Percentiles rank a stretch among this genome's conserved stretches.
phyloP scores from a whole-genome alignment of 2,888 invertebrate genomes.

The Habrosyne pyritoides region DNA sequence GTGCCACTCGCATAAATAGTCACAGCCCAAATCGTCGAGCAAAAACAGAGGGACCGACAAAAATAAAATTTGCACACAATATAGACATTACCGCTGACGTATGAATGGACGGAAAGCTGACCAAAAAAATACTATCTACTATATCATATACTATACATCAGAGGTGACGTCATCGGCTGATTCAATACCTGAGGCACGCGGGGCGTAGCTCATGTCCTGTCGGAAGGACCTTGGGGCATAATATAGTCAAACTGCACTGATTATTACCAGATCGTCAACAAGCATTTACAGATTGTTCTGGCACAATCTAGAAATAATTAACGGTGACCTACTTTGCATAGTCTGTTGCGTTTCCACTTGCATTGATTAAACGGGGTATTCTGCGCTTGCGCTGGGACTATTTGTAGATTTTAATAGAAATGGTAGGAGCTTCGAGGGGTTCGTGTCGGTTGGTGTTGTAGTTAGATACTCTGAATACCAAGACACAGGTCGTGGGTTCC shows the following conservation, averaged over 20 bases:
- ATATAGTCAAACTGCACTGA: slow-evolving; percentile 37
- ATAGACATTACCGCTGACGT: slow-evolving; percentile 38
- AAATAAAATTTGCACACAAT: slow-evolving; percentile 63
- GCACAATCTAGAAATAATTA: neutral
- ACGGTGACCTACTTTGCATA: neutral
- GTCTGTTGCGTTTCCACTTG: neutral
- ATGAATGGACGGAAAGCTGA: slow-evolving; percentile 72
- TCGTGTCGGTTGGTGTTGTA: too few relatives aligned
- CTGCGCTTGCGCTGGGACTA: too few relatives aligned
- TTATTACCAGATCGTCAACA: neutral
- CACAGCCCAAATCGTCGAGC: slow-evolving; percentile 5
- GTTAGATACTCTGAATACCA: too few relatives aligned
- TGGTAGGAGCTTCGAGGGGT: too few relatives aligned
- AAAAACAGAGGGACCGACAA: slow-evolving; percentile 16
- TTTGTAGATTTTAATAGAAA: too few relatives aligned
- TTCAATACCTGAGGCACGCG: neutral
- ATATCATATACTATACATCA: slow-evolving; percentile 36
- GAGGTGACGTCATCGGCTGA: neutral
- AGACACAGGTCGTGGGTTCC: too few relatives aligned
- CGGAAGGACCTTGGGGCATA: slow-evolving; percentile 44
- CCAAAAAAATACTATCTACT: slow-evolving; percentile 56
- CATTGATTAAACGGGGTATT: too few relatives aligned
- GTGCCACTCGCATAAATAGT: neutral
- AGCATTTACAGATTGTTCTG: neutral
- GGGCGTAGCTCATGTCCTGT: slow-evolving; percentile 40